Conservation (phyloP, 2,113 vertebrate genomes). For the Campylomormyrus numenius region DNA sequence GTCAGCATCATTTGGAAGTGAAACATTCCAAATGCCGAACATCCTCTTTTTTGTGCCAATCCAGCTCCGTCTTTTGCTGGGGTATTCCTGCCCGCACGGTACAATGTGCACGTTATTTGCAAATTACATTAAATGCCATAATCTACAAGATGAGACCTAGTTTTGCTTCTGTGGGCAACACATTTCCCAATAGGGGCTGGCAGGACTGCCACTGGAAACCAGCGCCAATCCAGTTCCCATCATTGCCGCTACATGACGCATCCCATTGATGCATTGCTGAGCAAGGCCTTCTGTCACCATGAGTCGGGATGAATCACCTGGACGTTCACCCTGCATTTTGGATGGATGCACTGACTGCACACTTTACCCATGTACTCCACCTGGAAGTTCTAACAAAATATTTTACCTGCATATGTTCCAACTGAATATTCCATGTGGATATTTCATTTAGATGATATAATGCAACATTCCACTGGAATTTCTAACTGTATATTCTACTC, state of each 20-base stretch:
- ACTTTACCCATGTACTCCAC: neutral
- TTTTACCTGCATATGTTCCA: too few species aligned
- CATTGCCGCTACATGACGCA: neutral
- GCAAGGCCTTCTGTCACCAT: neutral
- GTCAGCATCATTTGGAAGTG: neutral
- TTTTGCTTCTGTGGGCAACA: neutral
- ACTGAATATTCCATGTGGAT: neutral
- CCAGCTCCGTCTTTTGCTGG: neutral
- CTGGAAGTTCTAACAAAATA: neutral
- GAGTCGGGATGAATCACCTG: neutral
- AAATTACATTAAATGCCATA: neutral
- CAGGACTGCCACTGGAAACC: neutral
- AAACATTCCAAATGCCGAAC: too few species aligned
- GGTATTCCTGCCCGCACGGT: neutral
- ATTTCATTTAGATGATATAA: neutral
- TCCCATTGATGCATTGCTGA: neutral
- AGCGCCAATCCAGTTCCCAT: neutral
- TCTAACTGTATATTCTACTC: neutral
- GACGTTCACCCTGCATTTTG: neutral
- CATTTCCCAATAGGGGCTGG: neutral
- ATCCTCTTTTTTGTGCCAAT: neutral
- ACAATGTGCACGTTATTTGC: neutral
- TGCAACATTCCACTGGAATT: neutral
- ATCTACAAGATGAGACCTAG: neutral
- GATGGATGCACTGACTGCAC: neutral